Base-by-base conservation (phyloP, 2,113 vertebrate genomes). In the Verasper variegatus region DNA sequence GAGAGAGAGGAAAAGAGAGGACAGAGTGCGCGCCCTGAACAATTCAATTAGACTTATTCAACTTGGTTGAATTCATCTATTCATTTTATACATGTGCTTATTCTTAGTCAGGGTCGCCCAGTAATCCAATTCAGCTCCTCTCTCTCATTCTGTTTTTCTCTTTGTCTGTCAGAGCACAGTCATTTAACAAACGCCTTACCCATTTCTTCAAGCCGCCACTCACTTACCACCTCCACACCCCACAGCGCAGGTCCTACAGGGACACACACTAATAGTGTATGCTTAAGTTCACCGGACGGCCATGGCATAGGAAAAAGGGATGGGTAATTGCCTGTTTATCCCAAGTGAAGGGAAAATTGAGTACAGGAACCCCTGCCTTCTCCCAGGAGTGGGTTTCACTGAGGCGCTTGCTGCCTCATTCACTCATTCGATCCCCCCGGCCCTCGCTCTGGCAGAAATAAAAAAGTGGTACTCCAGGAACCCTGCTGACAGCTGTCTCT, bases 261-360 rank as follows among this genome's bases (percentile, higher is more conserved):
- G 96, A 97, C 95, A 94, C 93, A 92, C 95, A 93, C 96, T 97
- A 97, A 97, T 98, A 97, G 95, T 92, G 94, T 95, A 94, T 94
- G 95, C 96, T 97, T 96, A 96, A 96, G 94, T 96, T 96, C 95
- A 96, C 92, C 89, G 93, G 94, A 96, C 91, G 95, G 94, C 95
- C 95, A 95, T 95, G 95, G 95, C 95, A 80, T 89, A 76, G 94
- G 94, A 95, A 95, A 95, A 96, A 95, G 95, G 95, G 95, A 95
- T 95, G 94, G 94, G 95, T 96, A 96, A 98, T 97, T 98, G 96
- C 95, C 96, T 97, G 96, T 96, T 97, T 97, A 96, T 97, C 95
- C 95, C 95, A 93, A 90, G 94, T 94, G 95, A 96, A 95, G 94
- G 89, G 86, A 78, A 96, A 96, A 96, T 92, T 94, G 94, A 95